Conservation (phyloP, 2,797 vertebrate species). For the Gephyroberyx darwinii region DNA sequence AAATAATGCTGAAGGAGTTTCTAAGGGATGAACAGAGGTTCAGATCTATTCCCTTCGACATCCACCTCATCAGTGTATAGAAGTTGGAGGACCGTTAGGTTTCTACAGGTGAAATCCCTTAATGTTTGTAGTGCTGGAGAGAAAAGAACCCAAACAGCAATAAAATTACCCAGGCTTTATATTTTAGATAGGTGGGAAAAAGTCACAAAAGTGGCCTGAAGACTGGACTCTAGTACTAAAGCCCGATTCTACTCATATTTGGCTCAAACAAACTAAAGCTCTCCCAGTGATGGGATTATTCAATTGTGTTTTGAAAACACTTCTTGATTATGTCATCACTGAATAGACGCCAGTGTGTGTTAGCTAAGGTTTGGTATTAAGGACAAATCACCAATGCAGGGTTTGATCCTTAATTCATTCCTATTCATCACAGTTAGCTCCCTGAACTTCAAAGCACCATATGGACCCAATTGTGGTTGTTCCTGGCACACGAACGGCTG, state of each 20-base stretch:
- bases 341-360: conserved; percentile 46
- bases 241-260: neutral
- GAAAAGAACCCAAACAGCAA: no score
- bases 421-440: conserved; percentile 90
- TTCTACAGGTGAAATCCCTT: no score
- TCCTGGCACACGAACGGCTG: conserved; percentile 87
- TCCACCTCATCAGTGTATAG: no score
- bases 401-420: conserved; percentile 83
- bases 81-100: no score
- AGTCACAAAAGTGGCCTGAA: no score
- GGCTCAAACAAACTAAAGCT: neutral
- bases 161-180: no score
- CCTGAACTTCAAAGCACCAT: conserved; percentile 91
- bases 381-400: conserved; percentile 56
- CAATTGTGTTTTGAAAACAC: conserved; percentile 48
- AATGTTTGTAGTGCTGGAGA: no score
- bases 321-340: conserved; percentile 49
- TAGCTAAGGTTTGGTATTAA: conserved; percentile 48
- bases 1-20: no score
- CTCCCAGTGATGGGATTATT: conserved; percentile 2
- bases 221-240: no score
- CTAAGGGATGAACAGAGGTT: no score
- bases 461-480: conserved; percentile 91
- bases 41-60: no score
- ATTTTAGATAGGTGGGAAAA: no score